Evolutionary conservation across 2,888 invertebrate species (phyloP), one percentile per base, ranked within the genome.

Genomic region (Latrodectus hesperus): DNA sequence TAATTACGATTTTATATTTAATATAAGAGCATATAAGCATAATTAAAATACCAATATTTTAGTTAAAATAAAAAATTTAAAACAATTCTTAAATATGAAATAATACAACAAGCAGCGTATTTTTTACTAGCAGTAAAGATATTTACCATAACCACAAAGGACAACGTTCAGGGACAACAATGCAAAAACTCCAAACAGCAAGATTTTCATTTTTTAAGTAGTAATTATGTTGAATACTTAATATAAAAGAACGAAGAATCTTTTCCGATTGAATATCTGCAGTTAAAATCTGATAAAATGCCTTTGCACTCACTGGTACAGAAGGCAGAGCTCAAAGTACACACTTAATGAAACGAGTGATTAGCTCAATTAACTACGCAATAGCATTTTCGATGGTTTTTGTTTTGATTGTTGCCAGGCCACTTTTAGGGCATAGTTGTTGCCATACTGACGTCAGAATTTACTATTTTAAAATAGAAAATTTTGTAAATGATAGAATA

Each of bases 251-350:
- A 77, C 70, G 70, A 60, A 26, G 16, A 60, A 38, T 38, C 38
- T 38, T 4, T 38, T 4, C 52, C 11, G 64, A 72, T 65, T 16
- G 65, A 22, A 26, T 80, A 38, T 38, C 38, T 73, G 1, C 26
- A 72, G 67, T 55, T 51, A 22, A 38, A 52, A 84, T 84, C 84
- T 67, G 82, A 82, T 82, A 72, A 74, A 88, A 38, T 60, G 88
- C 88, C 88, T 88, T 88, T 88, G 88, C 84, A 88, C 88, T 38
- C 88, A 88, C 88, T 88, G 88, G 88, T 84, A 88, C 88, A 88
- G 88, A 88, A 88, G 88, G 84, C 84, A 17, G 53, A 22, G 81
- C 64, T 17, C 87, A 87, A 87, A 82, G 87, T 87, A 52, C 82
- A 65, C 71, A 8, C 3, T 11, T 38, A 6, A 38, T 51, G 67